phyloP scores from a whole-genome alignment of 2,113 vertebrate genomes.

The Ailurus styani region DNA sequence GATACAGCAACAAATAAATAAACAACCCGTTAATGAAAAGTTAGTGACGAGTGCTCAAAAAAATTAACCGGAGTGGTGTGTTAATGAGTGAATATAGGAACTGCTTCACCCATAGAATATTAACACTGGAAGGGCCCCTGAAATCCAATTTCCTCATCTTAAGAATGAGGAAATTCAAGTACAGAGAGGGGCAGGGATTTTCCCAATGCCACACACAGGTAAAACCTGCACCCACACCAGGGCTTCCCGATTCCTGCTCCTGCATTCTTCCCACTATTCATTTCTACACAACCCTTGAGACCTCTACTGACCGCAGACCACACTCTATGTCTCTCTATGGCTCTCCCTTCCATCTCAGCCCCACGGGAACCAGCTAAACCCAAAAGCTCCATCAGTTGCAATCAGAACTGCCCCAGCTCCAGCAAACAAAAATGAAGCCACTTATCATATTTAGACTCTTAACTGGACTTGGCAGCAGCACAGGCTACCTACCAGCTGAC shows the following conservation, averaged over 20 bases:
- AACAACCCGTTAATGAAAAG: background rate
- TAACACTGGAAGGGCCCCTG: background rate
- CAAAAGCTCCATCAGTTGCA: background rate
- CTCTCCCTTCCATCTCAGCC: background rate
- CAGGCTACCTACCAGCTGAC: accelerated
- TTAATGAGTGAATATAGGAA: background rate
- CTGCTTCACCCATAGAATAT: background rate
- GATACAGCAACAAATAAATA: background rate
- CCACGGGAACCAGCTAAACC: background rate
- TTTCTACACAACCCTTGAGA: background rate
- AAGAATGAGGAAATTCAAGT: background rate
- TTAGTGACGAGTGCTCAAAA: background rate
- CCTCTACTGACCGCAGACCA: background rate
- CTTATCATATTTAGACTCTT: background rate
- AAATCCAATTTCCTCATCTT: background rate
- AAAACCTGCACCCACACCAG: background rate
- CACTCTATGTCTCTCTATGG: background rate
- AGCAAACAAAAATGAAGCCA: background rate
- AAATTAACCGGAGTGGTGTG: background rate
- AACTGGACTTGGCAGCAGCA: background rate
- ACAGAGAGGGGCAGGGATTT: background rate
- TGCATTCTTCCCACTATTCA: background rate
- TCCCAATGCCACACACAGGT: background rate
- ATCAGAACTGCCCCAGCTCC: background rate
- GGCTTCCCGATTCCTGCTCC: background rate